Evolutionary conservation across 2,888 invertebrate genomes (phyloP), one percentile per base, ranked within the genome.

Genomic region (Cepaea hortensis): DNA sequence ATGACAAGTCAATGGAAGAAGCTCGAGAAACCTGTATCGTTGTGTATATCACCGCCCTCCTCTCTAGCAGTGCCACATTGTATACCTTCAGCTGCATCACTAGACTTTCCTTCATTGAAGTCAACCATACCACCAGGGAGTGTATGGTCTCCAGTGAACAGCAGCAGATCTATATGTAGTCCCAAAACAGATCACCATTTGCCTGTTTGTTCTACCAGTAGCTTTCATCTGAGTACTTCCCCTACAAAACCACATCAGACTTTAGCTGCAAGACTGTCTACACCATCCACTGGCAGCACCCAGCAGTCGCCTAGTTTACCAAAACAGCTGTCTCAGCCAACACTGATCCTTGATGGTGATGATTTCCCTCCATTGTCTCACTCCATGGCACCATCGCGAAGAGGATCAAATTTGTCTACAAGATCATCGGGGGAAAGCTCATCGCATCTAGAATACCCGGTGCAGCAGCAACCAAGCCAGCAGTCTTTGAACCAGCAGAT

Each of bases 351-450:
- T 50, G 70, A 79, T 75, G 68, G 68, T 85, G 68, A 79, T 61
- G 85, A 85, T 23, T 85, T 77, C 50, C 85, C 85, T 55, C 85
- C 85, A 18, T 23, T 85, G 18, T 77, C 70, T 46, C 84, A 84
- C 20, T 13, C 65, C 20, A 75, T 23, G 18, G 23, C 18, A 23
- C 72, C 23, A 23, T 61, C 75, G 23, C 20, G 84, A 7, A 46
- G 61, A 61, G 61, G 76, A 11, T 84, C 76, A 61, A 76, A 35
- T 84, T 7, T 84, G 13, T 84, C 84, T 35, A 65, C 76, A n/a
- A 76, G 75, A 48, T 84, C 84, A 7, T 76, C 62, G 13, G 35
- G 13, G 18, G 73, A 61, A 6, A 76, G 83, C 61, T 20, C 23
- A 18, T 23, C 62, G 1, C 11, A 6, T 9, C 55, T 9, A 9